Evolutionary conservation across 2,888 invertebrate genomes (phyloP), one percentile per base, ranked within the genome.

Genomic region (Cantharis rufa): DNA sequence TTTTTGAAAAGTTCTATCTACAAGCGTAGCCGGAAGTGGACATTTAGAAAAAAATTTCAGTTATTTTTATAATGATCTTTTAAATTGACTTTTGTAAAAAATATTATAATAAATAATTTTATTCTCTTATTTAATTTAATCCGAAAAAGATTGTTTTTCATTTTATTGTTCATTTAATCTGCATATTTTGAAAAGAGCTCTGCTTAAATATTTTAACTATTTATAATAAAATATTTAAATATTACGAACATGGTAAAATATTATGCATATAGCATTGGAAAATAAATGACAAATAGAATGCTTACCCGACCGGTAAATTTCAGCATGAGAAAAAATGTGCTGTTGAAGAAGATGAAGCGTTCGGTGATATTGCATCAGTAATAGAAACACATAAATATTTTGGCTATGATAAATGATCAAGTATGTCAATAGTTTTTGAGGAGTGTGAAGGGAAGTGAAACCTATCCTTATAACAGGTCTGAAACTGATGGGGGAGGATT

Each of bases 321-420:
- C 48, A 48, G 64, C 24, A 32, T 32, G 28, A 24, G 69, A 74
- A 74, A 73, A 75, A 75, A 75, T 71, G 62, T 63, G 71, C 69
- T 71, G 63, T 75, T 71, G 62, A 68, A 70, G n/a, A 66, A 77
- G 77, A 77, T 77, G 77, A 74, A 74, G 77, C 77, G 77, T 77
- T 81, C 82, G 82, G 78, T 82, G 82, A 83, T 82, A 84, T 82
- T 83, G 82, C 83, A 82, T 84, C 84, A 82, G 71, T 78, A 77
- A 81, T 80, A 81, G 81, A 81, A 81, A 81, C 80, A 77, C 81
- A 83, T 82, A 82, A 82, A 83, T 83, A 83, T 86, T 84, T 84
- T 83, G 82, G 82, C 78, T 84, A 84, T 86, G 86, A 86, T 86
- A 86, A 85, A 86, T 86, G 86, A 84, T 80, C 79, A 80, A 81